Evolutionary conservation across 1,140 invertebrate genomes (phyloP), one percentile per base, ranked within the genome.

Genomic region (Apis cerana): DNA sequence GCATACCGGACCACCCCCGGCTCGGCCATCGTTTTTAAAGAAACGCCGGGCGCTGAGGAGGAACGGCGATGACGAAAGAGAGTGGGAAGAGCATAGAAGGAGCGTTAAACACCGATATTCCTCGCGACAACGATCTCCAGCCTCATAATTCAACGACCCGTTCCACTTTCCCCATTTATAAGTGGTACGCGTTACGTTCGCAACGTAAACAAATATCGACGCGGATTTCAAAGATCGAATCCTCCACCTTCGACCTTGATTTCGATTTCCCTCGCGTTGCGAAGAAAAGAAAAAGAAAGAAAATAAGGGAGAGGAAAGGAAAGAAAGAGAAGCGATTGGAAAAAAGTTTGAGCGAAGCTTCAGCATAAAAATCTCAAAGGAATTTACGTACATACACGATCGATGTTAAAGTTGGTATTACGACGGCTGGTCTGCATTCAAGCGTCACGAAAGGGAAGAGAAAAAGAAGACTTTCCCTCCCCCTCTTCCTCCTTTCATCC

Each of bases 1-100:
- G 86, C 86, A 85, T 85, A 82, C 83, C 80, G 75, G 33, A 52
- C n/a, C 61, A 72, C 75, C 56, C 58, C 70, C n/a, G 56, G 75
- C 78, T 33, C 33, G 61, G 75, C 78, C 80, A 58, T 10, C 68
- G 82, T 58, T 77, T 43, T 77, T 71, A 83, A 80, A 48, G 59
- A 33, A 58, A 54, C 9, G 43, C 3, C 3, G 33, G 27, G 27
- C 27, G 27, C 27, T n/a, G n/a, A n/a, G 21, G 68, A 27, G 43
- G 58, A 52, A 64, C 4, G 79, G 82, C 75, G 79, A 82, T n/a
- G n/a, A n/a, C 65, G 61, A 5, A 1, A 48, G 8, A 12, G 21
- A 19, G 43, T 8, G 23, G 17, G 75, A 59, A 70, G 27, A 52
- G 12, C 43, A 52, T 19, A 33, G 23, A 48, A 72, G 83, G 52